Base-by-base conservation (phyloP, 2,888 invertebrate genomes). In the Parnassius orleans region DNA sequence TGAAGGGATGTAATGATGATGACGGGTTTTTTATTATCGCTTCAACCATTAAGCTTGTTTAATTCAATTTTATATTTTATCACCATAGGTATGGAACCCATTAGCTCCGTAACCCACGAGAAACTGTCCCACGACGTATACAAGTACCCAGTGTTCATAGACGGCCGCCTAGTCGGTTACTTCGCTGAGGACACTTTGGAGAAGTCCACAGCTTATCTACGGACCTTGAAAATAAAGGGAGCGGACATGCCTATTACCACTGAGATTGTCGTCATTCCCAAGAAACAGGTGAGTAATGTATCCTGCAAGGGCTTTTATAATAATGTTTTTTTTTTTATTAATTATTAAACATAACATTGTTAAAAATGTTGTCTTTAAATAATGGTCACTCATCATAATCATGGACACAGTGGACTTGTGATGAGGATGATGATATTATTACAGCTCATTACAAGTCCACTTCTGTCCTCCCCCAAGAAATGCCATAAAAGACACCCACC, bases 161-260 rank as follows among this genome's bases (percentile, higher is more conserved):
- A 99, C 86, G 99, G 99, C 0, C 92, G 93, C 66, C 88, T 98
- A 12, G 81, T 97, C 53, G 98, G 99, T 0, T 94, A 95, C 80
- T 90, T 99, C 15, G 88, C 93, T 0, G 93, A 94, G 60, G 90
- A 90, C 1, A 90, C 93, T 19, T 95, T 95, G 0, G 73, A 84
- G 0, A 91, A 92, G 73, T 92, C 97, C 42, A 94, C 95, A 0
- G 90, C 95, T 10, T 94, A 95, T 71, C 86, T 99, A 11, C 91
- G 99, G n/a, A 78, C 93, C 0, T 83, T 96, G 55, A 99, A 99
- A 90, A 95, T 96, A 11, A 93, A 94, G 58, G 95, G 95, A 0
- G 86, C 92, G 66, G 89, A 93, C 69, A 88, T 97, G 57, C 97
- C 97, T 0, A 90, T 94, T 46, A 95, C 95, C 59, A 93, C 95